Percentiles rank a stretch among this genome's conserved stretches.
These are phyloP conservation scores for Pandemis corylana DNA, from an alignment of 2,888 invertebrate species.

Conservation along the genomic window DNA sequence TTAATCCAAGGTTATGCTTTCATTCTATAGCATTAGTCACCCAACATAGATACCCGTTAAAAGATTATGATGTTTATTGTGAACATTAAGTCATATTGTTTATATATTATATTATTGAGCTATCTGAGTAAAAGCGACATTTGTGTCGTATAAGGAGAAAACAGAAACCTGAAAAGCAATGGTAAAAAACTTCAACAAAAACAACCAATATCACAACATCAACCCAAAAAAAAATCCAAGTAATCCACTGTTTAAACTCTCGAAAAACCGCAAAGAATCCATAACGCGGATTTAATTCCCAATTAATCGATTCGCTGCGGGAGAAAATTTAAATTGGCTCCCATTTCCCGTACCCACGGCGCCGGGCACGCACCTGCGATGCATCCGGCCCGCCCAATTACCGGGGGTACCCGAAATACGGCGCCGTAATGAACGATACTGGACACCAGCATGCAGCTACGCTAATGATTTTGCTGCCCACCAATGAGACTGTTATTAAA, in stretches of 20 bases:
- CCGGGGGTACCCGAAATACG: constrained; percentile 71
- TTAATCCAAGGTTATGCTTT: no score
- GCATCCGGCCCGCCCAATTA: constrained; percentile 79
- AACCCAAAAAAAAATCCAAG: not conserved
- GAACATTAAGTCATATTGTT: not conserved
- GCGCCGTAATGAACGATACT: constrained; percentile 66
- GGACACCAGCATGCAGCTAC: constrained; percentile 58
- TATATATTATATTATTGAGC: not conserved
- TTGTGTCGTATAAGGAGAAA: no score
- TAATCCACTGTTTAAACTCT: constrained; percentile 44
- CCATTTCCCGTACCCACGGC: constrained; percentile 72
- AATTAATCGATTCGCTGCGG: constrained; percentile 75
- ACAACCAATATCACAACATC: not conserved
- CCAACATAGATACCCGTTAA: no score
- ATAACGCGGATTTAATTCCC: constrained; percentile 53
- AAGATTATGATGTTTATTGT: no score
- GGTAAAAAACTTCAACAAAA: not conserved
- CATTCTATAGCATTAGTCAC: no score
- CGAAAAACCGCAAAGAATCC: constrained; percentile 47
- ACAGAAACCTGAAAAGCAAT: not conserved
- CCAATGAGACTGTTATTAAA: constrained; percentile 1
- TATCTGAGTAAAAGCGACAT: not conserved
- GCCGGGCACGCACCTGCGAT: constrained; percentile 71
- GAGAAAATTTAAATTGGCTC: constrained; percentile 79
- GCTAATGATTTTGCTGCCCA: not conserved